Conservation (phyloP, 2,888 invertebrate genomes). For the Encarsia formosa region DNA sequence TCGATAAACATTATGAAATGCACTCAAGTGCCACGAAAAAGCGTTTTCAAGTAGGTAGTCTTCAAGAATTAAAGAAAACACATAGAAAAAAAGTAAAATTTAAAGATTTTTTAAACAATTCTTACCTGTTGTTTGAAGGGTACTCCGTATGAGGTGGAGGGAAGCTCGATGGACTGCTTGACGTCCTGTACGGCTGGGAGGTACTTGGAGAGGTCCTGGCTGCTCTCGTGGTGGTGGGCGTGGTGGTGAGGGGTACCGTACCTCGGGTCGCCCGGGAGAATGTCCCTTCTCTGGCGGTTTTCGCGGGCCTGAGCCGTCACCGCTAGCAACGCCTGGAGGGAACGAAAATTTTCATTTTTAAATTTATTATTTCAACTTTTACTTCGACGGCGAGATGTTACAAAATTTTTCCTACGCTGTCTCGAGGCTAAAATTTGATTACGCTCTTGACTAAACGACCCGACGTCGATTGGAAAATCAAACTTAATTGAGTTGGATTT, state of each 20-base stretch:
- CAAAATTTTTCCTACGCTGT: no score
- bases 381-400: no score
- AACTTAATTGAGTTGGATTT: no score
- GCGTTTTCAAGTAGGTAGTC: no score
- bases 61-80: no score
- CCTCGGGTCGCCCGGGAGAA: conserved; percentile 45
- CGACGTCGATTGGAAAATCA: no score
- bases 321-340: conserved; percentile 40
- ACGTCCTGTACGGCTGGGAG: conserved; percentile 12
- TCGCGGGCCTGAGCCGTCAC: conserved; percentile 34
- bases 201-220: conserved; percentile 8
- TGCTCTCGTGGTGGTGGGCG: conserved; percentile 37
- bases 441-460: no score
- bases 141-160: conserved; percentile 21
- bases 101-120: not conserved
- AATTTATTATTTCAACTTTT: no score
- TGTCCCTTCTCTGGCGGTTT: conserved; percentile 36
- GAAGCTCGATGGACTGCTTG: conserved; percentile 7
- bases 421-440: no score
- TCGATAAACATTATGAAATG: no score
- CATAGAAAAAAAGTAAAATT: not conserved
- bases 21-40: no score
- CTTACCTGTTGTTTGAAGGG: conserved; percentile 12
- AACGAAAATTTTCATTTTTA: no score
- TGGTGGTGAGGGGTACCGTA: conserved; percentile 46